Base-by-base conservation (phyloP, 2,113 vertebrate genomes). In the Myanophis thanlyinensis region DNA sequence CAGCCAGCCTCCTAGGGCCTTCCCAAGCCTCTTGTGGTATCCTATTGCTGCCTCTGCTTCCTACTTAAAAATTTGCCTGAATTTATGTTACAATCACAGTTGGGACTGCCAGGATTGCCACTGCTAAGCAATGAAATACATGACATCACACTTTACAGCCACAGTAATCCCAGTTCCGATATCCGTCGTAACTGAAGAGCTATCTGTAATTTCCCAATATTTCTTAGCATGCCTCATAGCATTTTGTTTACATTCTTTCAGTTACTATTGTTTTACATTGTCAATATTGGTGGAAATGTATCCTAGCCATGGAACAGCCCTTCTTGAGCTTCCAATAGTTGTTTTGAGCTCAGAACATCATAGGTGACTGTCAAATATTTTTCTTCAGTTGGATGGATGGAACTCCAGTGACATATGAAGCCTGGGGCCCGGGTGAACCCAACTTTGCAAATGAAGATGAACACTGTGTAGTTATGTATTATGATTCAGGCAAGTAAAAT, bases 381-480 rank as follows among this genome's bases (percentile, higher is more conserved):
- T 97, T 91, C 96, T 97, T 96, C 94, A 99, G 99, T 86, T 99
- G 99, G 99, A 93, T 99, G 96, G 99, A 99, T 94, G 98, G 98
- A 92, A 98, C 96, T 23, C 96, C 98, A 30, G 97, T 99, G 40
- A 97, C 98, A 30, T 99, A 97, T 87, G 98, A 98, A 5, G 97
- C 99, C 40, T 99, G 99, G 99, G 98, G 98, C 91, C 93, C 97
- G 15, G 98, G 99, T 91, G 99, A 99, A 96, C 99, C 99, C 8
- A 99, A 99, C 96, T 99, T 99, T 97, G 98, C 99, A 89, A 99
- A 99, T 95, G 99, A 99, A 25, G 99, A 99, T 96, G 99, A 99
- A 97, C 98, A 99, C 93, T 99, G 99, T 95, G 99, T 99, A 44
- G 97, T 98, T 7, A 98, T 99, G 52, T 99, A 99, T 88, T 97